Conservation (phyloP, 2,888 invertebrate genomes). For the Phragmatobia fuliginosa region DNA sequence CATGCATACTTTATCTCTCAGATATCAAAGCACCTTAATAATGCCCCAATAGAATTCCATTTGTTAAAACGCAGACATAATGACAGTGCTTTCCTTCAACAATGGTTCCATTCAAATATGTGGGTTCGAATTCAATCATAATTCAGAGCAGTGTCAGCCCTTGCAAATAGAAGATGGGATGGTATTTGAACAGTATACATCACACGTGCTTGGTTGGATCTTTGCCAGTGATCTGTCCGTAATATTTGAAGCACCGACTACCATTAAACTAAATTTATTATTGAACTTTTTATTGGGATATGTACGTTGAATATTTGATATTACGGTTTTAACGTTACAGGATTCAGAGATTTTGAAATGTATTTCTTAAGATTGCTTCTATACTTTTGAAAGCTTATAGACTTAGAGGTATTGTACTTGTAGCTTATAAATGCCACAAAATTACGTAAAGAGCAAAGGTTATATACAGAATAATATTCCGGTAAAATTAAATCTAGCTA, state of each 20-base stretch:
- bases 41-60: slow-evolving; percentile 36
- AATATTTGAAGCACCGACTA: slow-evolving; percentile 65
- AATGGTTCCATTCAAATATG: slow-evolving; percentile 48
- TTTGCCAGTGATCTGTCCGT: slow-evolving; percentile 66
- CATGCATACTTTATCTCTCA: background rate
- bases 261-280: slow-evolving; percentile 69
- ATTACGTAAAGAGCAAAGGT: too few relatives aligned
- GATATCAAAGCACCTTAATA: background rate
- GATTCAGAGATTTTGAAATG: background rate
- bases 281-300: slow-evolving; percentile 62
- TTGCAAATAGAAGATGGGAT: slow-evolving; percentile 50
- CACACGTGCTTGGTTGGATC: slow-evolving; percentile 51
- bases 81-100: slow-evolving; percentile 45
- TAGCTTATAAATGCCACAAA: too few relatives aligned
- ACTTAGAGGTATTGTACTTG: too few relatives aligned
- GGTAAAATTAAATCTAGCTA: background rate
- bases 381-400: background rate
- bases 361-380: background rate
- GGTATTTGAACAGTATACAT: slow-evolving; percentile 43
- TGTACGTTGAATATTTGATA: slow-evolving; percentile 21
- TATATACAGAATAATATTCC: too few relatives aligned
- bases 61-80: slow-evolving; percentile 41
- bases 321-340: background rate
- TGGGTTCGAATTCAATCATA: slow-evolving; percentile 53
- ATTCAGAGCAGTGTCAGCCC: slow-evolving; percentile 58